Conservation (phyloP, 2,888 invertebrate species). For the Operophtera brumata region DNA sequence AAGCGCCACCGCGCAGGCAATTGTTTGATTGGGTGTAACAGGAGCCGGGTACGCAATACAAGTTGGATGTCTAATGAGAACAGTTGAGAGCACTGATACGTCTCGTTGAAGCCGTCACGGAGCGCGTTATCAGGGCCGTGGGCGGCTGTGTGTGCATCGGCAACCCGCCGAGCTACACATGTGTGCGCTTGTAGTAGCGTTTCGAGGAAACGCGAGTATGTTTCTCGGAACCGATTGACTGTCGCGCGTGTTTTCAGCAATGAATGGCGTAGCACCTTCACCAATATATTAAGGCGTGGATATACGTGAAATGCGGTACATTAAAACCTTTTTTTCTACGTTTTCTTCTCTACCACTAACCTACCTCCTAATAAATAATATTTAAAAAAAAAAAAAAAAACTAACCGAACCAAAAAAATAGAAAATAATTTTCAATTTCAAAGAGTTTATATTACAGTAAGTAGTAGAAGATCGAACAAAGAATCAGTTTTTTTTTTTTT, state of each 20-base stretch:
- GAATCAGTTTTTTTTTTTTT: too few species aligned
- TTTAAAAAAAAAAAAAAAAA: too few species aligned
- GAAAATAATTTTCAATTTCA: too few species aligned
- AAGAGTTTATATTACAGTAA: too few species aligned
- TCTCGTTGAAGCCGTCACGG: constrained; percentile 62
- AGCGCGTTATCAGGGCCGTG: constrained; percentile 73
- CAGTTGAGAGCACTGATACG: constrained; percentile 62
- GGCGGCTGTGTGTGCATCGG: constrained; percentile 61
- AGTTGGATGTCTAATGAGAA: constrained; percentile 60
- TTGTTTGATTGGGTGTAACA: constrained; percentile 71
- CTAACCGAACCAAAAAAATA: too few species aligned
- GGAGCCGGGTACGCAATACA: constrained; percentile 68
- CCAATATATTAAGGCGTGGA: constrained; percentile 41
- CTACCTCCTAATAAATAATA: too few species aligned
- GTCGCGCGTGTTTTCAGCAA: constrained; percentile 74
- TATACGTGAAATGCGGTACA: too few species aligned
- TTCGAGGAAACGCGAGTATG: constrained; percentile 77
- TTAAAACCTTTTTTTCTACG: too few species aligned
- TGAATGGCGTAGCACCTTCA: constrained; percentile 57
- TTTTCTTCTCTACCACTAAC: too few species aligned
- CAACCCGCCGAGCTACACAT: constrained; percentile 44
- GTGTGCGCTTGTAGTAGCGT: constrained; percentile 72
- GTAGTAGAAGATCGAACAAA: too few species aligned
- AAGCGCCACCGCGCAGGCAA: constrained; percentile 46
- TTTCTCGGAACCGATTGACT: constrained; percentile 73